These are phyloP conservation scores for Pedionomus torquatus DNA, from an alignment of 2,113 vertebrate species.

Conservation along the genomic window DNA sequence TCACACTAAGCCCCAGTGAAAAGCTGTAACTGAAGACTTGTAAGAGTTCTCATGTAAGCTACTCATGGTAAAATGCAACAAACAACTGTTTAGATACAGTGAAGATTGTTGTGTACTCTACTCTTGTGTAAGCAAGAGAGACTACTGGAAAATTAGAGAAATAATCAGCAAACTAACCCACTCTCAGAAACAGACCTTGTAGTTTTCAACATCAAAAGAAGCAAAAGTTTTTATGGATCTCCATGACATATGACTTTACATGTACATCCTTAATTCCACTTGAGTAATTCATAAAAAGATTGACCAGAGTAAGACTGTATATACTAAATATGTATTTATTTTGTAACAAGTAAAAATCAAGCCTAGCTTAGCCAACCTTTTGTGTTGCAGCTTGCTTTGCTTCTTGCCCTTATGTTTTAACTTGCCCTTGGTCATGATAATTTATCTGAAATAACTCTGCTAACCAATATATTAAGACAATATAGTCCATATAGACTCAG, in stretches of 20 bases:
- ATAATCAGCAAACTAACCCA: background rate
- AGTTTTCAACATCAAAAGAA: background rate
- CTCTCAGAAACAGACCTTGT: background rate
- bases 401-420: background rate
- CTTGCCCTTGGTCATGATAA: background rate
- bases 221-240: background rate
- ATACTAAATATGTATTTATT: background rate
- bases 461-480: background rate
- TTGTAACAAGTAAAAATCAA: background rate
- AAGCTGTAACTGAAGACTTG: background rate
- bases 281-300: background rate
- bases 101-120: background rate
- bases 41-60: background rate
- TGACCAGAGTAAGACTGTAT: background rate
- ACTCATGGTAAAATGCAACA: background rate
- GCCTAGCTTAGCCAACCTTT: background rate
- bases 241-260: background rate
- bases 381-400: background rate
- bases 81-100: background rate
- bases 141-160: background rate
- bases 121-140: background rate
- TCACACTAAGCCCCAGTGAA: background rate
- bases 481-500: background rate
- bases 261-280: background rate
- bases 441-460: background rate